Evolutionary conservation across 2,113 vertebrate genomes (phyloP).

Genomic region (Melanotaenia duboulayi): DNA sequence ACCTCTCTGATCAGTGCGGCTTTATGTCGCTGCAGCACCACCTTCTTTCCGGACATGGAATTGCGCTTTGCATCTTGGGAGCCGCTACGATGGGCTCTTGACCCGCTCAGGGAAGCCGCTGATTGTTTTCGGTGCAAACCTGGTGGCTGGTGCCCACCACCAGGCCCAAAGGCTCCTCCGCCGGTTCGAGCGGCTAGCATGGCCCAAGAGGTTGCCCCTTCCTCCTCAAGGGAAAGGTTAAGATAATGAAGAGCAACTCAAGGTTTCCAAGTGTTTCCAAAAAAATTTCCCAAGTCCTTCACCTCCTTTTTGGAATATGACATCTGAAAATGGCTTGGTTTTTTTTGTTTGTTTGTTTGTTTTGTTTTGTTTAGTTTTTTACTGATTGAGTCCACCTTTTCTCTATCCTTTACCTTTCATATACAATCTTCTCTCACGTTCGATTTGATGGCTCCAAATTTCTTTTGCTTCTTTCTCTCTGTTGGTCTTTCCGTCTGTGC

Average conservation of each 20-base stretch:
- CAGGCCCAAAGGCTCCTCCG: constrained; percentile 76
- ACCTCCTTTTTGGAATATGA: neutral
- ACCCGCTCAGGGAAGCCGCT: constrained; percentile 81
- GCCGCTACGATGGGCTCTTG: constrained; percentile 77
- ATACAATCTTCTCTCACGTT: neutral
- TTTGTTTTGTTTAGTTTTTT: too few relatives aligned
- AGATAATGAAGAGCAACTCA: constrained; percentile 15
- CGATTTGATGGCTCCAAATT: neutral
- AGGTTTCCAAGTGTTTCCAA: constrained; percentile 3
- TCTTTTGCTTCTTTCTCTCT: constrained; percentile 31
- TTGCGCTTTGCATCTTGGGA: constrained; percentile 79
- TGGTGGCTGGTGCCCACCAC: constrained; percentile 77
- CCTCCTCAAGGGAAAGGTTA: constrained; percentile 55
- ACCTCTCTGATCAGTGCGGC: constrained; percentile 86
- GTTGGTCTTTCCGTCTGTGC: constrained; percentile 45
- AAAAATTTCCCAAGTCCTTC: neutral
- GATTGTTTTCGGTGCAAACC: constrained; percentile 85
- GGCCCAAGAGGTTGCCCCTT: constrained; percentile 28
- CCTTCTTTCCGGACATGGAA: constrained; percentile 72
- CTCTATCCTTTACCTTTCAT: constrained; percentile 3
- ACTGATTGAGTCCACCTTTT: neutral
- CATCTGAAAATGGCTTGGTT: neutral
- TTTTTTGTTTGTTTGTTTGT: neutral
- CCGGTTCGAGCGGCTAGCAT: constrained; percentile 92
- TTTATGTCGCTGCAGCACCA: constrained; percentile 78